Base-by-base conservation (phyloP, 2,888 invertebrate species). In the Branchipolynoe longqiensis region DNA sequence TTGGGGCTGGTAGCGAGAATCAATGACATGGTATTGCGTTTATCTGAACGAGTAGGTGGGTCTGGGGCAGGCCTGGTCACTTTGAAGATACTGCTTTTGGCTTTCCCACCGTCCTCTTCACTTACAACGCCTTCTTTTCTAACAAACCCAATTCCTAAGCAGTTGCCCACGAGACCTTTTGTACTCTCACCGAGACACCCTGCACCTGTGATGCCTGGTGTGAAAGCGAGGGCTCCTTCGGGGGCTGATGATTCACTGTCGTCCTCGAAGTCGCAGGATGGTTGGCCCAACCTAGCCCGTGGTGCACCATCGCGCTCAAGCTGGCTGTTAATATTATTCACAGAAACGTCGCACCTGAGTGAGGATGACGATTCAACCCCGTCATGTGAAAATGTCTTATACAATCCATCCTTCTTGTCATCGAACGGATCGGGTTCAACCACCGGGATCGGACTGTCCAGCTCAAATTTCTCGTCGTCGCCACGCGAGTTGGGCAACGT, bases 391-490 rank as follows among this genome's bases (percentile, higher is more conserved):
- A n/a, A n/a, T 22, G 78, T n/a, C 48, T 78, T 78, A 48, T 78
- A 78, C 28, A 78, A 31, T 14, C 78, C 48, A 14, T 78, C 78
- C 14, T 78, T 78, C 6, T 78, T 41, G 25, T 78, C 31, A 78
- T 78, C 78, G 22, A 48, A 41, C 25, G 78, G 78, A 48, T 78
- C 78, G 12, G 48, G 28, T 12, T 78, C 78, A 4, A 78, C 41
- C n/a, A 78, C 28, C 48, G 78, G 78, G n/a, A 78, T 33, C 14
- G 78, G 78, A 25, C 78, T 78, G 48, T 78, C 78, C 31, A 78
- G 28, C 78, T 78, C 41, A 48, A 41, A 54, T 33, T 78, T 78
- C 12, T 78, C 78, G 2, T 78, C 48, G 14, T 78, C 28, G 4
- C n/a, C 28, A 6, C 78, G 25, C 1, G 3, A 1, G 12, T 41